Evolutionary conservation across 1,140 invertebrate genomes (phyloP), one percentile per base, ranked within the genome.

Genomic region (Stegodyphus dumicola): DNA sequence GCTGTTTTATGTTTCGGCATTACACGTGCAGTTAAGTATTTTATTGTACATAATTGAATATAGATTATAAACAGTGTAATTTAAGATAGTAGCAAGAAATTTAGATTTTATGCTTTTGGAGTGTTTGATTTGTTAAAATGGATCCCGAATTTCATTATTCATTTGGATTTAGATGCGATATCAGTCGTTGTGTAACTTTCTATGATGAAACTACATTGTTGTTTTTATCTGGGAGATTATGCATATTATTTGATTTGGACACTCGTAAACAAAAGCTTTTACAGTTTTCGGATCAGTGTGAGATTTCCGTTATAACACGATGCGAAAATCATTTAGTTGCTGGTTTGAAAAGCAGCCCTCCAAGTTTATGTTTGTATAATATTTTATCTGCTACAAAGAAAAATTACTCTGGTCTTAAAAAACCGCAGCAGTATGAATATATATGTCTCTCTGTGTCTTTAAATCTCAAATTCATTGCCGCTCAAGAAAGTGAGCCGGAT

Each of bases 401-500:
- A 52, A n/a, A 76, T 7, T 85, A 75, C 11, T 7, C 6, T 13
- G 73, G 18, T 56, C 73, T 65, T 1, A 6, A 10, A 6, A 6
- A 2, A 13, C 53, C 77, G 52, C 49, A 69, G 54, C 33, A 33
- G n/a, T 52, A 85, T 13, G 17, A 17, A 18, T 77, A 56, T 7
- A n/a, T 11, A 6, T 60, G 51, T 48, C 17, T 70, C n/a, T 69
- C 81, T 9, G n/a, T 76, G 6, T 85, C 81, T 6, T 7, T 17
- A 18, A 85, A 54, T 70, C 65, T 56, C 5, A 77, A 70, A 51
- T 85, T 85, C 53, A 7, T 77, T 7, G 81, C 81, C 7, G 81
- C 18, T 54, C 52, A 65, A 33, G 53, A 74, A 0, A 6, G 6
- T 15, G 51, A 9, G 33, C 81, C 81, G 5, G 81, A 85, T 17